phyloP scores from a whole-genome alignment of 2,888 invertebrate genomes.

The Limnephilus rhombicus region DNA sequence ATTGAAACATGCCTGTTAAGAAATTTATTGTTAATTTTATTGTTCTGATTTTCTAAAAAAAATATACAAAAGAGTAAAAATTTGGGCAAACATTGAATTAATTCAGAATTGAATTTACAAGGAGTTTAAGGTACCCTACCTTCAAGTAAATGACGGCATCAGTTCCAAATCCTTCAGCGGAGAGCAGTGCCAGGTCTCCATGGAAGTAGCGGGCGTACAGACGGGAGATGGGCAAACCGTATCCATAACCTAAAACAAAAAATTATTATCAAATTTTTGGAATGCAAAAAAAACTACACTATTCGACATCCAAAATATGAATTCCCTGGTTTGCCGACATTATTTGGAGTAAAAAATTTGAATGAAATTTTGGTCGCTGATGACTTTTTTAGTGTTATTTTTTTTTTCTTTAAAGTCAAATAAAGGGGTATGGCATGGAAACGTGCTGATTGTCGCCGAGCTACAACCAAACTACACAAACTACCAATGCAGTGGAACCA shows the following conservation, averaged over 20 bases:
- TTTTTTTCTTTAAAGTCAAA: too few relatives aligned
- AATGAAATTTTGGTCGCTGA: too few relatives aligned
- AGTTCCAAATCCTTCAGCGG: conserved; percentile 98
- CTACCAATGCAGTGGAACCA: too few relatives aligned
- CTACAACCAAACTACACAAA: too few relatives aligned
- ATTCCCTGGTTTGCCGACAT: too few relatives aligned
- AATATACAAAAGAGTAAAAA: too few relatives aligned
- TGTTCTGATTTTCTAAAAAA: too few relatives aligned
- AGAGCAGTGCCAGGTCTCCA: conserved; percentile 94
- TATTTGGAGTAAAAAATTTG: too few relatives aligned
- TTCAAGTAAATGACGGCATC: conserved; percentile 98
- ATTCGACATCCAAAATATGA: background rate
- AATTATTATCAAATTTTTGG: background rate
- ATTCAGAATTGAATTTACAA: background rate
- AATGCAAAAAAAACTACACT: background rate
- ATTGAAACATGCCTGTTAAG: background rate
- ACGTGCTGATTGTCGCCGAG: too few relatives aligned
- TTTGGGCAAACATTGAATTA: background rate
- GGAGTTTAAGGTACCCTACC: conserved; percentile 75
- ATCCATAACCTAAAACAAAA: conserved; percentile 86
- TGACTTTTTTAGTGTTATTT: too few relatives aligned
- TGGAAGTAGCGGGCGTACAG: conserved; percentile 99
- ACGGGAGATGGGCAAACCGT: conserved; percentile 96
- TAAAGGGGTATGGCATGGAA: too few relatives aligned
- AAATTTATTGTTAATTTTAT: too few relatives aligned